These are phyloP conservation scores for Micropterix aruncella DNA, from an alignment of 2,888 invertebrate species.

Conservation along the genomic window DNA sequence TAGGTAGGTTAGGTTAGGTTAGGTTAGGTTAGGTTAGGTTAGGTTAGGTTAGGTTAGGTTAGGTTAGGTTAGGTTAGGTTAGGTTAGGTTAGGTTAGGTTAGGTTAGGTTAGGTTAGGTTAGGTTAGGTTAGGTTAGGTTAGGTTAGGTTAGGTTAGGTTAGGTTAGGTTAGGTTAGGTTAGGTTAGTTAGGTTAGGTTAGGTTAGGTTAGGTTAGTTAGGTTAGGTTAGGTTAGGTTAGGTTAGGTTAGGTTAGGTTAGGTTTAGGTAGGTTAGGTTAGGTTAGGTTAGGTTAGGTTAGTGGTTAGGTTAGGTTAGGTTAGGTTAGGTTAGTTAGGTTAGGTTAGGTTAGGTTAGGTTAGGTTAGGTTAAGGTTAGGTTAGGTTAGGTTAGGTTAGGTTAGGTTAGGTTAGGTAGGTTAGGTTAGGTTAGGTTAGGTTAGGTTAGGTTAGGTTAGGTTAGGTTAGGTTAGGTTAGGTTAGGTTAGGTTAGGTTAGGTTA, in stretches of 20 bases:
- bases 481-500: constrained; percentile 6
- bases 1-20: constrained; percentile 4
- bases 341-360: constrained; percentile 11
- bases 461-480: constrained; percentile 7
- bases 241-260: constrained; percentile 11
- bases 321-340: constrained; percentile 11
- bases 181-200: constrained; percentile 5
- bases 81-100: constrained; percentile 2
- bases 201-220: constrained; percentile 9
- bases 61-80: constrained; percentile 13
- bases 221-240: constrained; percentile 11
- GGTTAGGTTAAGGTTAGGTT: constrained; percentile 6
- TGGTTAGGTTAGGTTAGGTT: constrained; percentile 12
- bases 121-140: constrained; percentile 11
- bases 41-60: constrained; percentile 7
- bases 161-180: constrained; percentile 6
- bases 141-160: constrained; percentile 7
- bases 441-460: constrained; percentile 4
- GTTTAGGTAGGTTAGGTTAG: constrained; percentile 10
- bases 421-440: constrained; percentile 7
- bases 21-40: constrained; percentile 4
- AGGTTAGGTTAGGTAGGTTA: constrained; percentile 9
- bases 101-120: constrained; percentile 8
- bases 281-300: constrained; percentile 10
- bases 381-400: constrained; percentile 9